Evolutionary conservation across 2,888 invertebrate species (phyloP), one percentile per base, ranked within the genome.

Genomic region (Cosmia pyralina): DNA sequence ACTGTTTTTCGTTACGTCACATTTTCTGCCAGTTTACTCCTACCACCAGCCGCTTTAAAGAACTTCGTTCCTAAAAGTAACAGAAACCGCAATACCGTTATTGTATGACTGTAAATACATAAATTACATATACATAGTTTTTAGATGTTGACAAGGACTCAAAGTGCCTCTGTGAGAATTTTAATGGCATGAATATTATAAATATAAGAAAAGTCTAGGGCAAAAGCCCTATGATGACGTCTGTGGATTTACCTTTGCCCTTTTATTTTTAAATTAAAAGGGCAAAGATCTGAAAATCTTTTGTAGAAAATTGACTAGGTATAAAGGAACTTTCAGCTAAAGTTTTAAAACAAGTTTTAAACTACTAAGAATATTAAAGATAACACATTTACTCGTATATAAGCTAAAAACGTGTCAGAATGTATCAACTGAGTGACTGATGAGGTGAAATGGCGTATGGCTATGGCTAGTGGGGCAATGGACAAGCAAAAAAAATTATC

Each of bases 151-250:
- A 73, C 65, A 76, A 81, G 71, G 67, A 46, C 69, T 81, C 75
- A 77, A 79, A 85, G 76, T 59, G 59, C 52, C 59, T 58, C 34
- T 71, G 53, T 69, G 72, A 73, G 60, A 75, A 76, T 75, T 73
- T 82, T 76, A 80, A 77, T 79, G 70, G 68, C 44, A 55, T 80
- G 66, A 75, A 81, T 77, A 79, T 72, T 78, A 64, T 73, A n/a
- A n/a, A n/a, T n/a, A 78, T 82, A 69, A 55, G 17, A 50, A 64
- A 68, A 64, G 13, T 52, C 41, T 67, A 48, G 41, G 28, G n/a
- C 15, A 44, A 50, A 46, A 59, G 34, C 55, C 41, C 19, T 50
- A 58, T 48, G 48, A 59, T 48, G 41, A 53, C 13, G 10, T 11
- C n/a, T 34, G 13, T 52, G 41, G 34, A n/a, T 60, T 60, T 48